phyloP scores from a whole-genome alignment of 2,888 invertebrate species.

The Drosophila phalerata region DNA sequence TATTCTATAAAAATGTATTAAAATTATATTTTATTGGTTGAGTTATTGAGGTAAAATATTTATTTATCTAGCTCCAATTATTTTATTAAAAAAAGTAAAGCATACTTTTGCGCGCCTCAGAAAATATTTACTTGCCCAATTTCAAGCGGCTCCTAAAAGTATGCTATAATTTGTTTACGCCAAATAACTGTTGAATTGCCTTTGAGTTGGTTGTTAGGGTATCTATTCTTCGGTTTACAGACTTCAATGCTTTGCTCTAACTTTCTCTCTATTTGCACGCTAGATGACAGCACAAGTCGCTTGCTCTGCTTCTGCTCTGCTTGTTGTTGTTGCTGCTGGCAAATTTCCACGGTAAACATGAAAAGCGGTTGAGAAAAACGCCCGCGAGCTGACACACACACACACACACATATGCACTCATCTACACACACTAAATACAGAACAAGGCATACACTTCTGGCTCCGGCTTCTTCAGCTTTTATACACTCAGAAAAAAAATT shows the following conservation, averaged over 20 bases:
- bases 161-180: neutral
- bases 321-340: conserved; percentile 38
- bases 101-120: neutral
- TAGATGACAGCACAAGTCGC: conserved; percentile 39
- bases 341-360: conserved; percentile 76
- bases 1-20: too few relatives aligned
- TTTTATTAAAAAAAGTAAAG: neutral
- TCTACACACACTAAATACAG: conserved; percentile 2
- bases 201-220: conserved; percentile 13
- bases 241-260: neutral
- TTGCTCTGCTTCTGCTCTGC: conserved; percentile 24
- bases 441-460: conserved; percentile 2
- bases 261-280: conserved; percentile 37
- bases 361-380: conserved; percentile 69
- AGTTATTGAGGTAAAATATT: too few relatives aligned
- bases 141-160: neutral
- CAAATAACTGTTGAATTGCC: neutral
- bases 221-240: conserved; percentile 12
- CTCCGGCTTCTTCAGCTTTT: neutral
- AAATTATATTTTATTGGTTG: too few relatives aligned
- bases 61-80: neutral
- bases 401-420: neutral
- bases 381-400: conserved; percentile 43
- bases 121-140: neutral
- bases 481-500: too few relatives aligned